Percentiles rank a stretch among this genome's conserved stretches.
These are phyloP conservation scores for Aporophyla nigra DNA, from an alignment of 2,888 invertebrate genomes.

Conservation along the genomic window DNA sequence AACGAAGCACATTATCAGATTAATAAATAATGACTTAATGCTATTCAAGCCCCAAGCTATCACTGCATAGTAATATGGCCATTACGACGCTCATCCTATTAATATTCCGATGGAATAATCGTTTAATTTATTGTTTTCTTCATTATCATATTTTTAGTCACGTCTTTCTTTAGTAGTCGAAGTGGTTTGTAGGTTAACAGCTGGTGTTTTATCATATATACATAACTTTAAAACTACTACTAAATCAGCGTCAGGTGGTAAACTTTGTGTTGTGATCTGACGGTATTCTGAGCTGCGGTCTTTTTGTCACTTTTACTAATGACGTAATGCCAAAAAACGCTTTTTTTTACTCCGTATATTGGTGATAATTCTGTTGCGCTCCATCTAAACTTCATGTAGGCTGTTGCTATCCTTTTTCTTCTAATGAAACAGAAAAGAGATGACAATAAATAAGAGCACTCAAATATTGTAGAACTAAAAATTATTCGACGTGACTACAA, in stretches of 20 bases:
- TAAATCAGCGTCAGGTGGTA: background rate
- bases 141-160: conserved; percentile 10
- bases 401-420: no score
- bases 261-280: no score
- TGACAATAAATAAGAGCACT: no score
- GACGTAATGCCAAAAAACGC: no score
- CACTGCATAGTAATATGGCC: conserved; percentile 10
- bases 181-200: conserved; percentile 19
- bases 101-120: conserved; percentile 26
- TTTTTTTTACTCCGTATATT: background rate
- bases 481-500: no score
- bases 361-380: no score
- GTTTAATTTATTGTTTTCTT: conserved; percentile 22
- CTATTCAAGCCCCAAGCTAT: conserved; percentile 10
- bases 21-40: background rate
- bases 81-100: conserved; percentile 11
- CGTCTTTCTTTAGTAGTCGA: background rate
- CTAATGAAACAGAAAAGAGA: no score
- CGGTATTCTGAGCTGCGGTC: no score
- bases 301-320: no score
- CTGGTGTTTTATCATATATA: background rate
- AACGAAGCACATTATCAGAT: no score
- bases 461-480: no score
- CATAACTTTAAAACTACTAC: background rate
- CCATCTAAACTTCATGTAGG: no score